Base-by-base conservation (phyloP, 2,888 invertebrate genomes). In the Heteromurus nitidus region DNA sequence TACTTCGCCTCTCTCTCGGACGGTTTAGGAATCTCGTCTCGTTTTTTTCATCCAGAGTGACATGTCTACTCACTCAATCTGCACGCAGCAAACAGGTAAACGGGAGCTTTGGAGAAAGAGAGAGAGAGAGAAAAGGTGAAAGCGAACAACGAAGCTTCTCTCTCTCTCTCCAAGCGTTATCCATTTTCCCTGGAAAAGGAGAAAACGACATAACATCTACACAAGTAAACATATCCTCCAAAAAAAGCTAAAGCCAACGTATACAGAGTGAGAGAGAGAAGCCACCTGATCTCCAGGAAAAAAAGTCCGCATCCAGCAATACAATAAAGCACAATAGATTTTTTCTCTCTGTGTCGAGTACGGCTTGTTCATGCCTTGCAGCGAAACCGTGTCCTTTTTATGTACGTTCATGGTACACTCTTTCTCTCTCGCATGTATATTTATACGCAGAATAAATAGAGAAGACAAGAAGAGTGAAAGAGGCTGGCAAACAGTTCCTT, bases 261-360 rank as follows among this genome's bases (percentile, higher is more conserved):
- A n/a, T n/a, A 50, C 50, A 13, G 7, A 5, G 3, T n/a, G 11
- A 22, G 7, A 58, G n/a, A 9, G 22, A 24, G 7, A 24, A 58
- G 58, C n/a, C 20, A 24, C 58, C 58, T 74, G 50, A 74, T 74
- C 60, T 60, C 62, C 31, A n/a, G 28, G 5, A 5, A 11, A 3
- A 18, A 7, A 50, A 11, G 50, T 7, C n/a, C 20, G 5, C 30
- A n/a, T 62, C 47, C 42, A 11, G 62, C 67, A 64, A 53, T 70
- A 64, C 64, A 70, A 79, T 72, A 80, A 72, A 80, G 58, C 26
- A 72, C 72, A 80, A 72, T 72, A 58, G 79, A n/a, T n/a, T n/a
- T n/a, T n/a, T n/a, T n/a, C n/a, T n/a, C n/a, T n/a, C n/a, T n/a
- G n/a, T n/a, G n/a, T n/a, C n/a, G n/a, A n/a, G n/a, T n/a, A n/a